phyloP scores from a whole-genome alignment of 1,140 invertebrate species.

The Aricia agestis region DNA sequence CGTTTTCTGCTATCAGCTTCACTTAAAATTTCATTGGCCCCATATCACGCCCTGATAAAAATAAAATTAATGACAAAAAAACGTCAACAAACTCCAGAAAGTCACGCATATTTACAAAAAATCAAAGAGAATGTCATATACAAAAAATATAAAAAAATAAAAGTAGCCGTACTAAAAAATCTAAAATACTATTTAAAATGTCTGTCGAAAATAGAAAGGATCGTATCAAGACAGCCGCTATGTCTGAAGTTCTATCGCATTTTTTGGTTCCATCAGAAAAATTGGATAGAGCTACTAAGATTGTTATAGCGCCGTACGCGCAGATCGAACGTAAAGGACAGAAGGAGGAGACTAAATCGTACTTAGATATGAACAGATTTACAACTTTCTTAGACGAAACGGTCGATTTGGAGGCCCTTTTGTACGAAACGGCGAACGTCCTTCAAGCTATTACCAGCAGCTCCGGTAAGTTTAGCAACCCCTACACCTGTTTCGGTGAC shows the following conservation, averaged over 20 bases:
- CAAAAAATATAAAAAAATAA: no score
- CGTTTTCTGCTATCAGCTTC: no score
- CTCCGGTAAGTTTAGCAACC: slow-evolving; percentile 47
- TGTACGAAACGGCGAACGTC: slow-evolving; percentile 76
- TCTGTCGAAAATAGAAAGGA: neutral
- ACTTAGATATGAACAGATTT: slow-evolving; percentile 62
- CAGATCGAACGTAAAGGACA: slow-evolving; percentile 67
- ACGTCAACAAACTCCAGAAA: neutral
- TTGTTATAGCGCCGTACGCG: slow-evolving; percentile 76
- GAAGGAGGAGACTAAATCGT: slow-evolving; percentile 47
- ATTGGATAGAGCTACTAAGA: slow-evolving; percentile 66
- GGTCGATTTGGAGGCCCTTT: slow-evolving; percentile 71
- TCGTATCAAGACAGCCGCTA: neutral
- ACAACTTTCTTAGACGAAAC: slow-evolving; percentile 71
- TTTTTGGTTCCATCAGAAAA: slow-evolving; percentile 62
- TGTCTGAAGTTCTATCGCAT: slow-evolving; percentile 55
- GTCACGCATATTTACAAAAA: no score
- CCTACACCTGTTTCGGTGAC: neutral
- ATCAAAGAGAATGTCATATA: no score
- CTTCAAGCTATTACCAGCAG: slow-evolving; percentile 73
- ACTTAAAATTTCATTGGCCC: no score
- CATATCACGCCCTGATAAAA: neutral
- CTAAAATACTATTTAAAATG: neutral
- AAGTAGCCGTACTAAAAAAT: neutral
- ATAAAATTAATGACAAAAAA: neutral